Base-by-base conservation (phyloP, 2,797 vertebrate species). In the Myripristis murdjan region DNA sequence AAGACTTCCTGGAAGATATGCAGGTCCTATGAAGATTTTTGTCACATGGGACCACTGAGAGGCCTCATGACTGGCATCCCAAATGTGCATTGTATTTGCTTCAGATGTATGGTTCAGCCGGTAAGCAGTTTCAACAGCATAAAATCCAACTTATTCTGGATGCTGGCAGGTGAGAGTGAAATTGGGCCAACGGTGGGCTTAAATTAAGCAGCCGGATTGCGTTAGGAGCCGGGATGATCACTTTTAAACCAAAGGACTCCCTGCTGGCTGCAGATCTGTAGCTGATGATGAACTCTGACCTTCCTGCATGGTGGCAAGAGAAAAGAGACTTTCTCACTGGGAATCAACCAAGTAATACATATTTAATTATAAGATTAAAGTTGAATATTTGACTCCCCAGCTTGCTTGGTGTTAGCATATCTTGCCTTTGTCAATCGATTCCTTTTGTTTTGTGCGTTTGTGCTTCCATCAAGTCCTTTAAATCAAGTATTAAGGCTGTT, bases 331-430 rank as follows among this genome's bases (percentile, higher is more conserved):
- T 79, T 70, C 58, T 31, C 44, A 39, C 69, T 75, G 65, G 37
- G 73, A 69, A 74, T 65, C 73, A 79, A 74, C 82, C 75, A 65
- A 56, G 54, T 33, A 62, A 11, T 0, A 43, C 43, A 37, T n/a
- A n/a, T n/a, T n/a, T 82, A 41, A 82, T 84, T 82, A 84, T 75
- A 62, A 68, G 84, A 81, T 56, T 70, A 75, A 59, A 64, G 31
- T 1, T 39, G 67, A 68, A 81, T 24, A 63, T 86, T 83, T 77
- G 23, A 76, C 74, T 84, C 70, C 65, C 63, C n/a, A 47, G 67
- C 61, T 54, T 60, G 11, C 64, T 71, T 23, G 67, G 81, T 84
- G 75, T 22, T 63, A 52, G 22, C 56, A 28, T 44, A 68, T 23
- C n/a, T 23, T 43, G 44, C 10, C 6, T 2, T 2, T n/a, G 43